A percentile compares a stretch with the other conserved stretches of the same genome.
phyloP scores from a whole-genome alignment of 2,888 invertebrate genomes.

The Diarsia rubi region DNA sequence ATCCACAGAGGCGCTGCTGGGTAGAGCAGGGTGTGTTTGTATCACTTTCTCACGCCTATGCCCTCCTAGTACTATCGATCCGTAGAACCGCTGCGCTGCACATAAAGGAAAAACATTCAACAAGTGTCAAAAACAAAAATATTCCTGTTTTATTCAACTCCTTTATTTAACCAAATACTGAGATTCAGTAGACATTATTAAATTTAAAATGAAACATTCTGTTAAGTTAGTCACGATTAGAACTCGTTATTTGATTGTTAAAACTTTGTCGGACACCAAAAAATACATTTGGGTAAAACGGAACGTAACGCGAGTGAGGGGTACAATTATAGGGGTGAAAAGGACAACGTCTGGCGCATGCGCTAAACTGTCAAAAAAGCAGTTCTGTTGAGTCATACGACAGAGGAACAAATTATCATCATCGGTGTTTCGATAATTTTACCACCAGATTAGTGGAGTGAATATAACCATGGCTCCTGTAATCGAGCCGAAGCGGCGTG shows the following conservation, averaged over 20 bases:
- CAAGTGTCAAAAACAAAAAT: slow-evolving; percentile 29
- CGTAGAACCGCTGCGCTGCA: background rate
- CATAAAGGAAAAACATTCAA: slow-evolving; percentile 27
- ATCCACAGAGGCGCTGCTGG: slow-evolving; percentile 6
- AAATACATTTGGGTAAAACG: slow-evolving; percentile 21
- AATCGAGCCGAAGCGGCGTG: slow-evolving; percentile 25
- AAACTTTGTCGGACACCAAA: background rate
- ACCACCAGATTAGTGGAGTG: background rate
- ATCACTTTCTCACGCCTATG: slow-evolving; percentile 14
- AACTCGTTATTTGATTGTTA: background rate
- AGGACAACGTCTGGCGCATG: slow-evolving; percentile 41
- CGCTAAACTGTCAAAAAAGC: slow-evolving; percentile 1
- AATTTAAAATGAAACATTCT: background rate
- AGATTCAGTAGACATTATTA: background rate
- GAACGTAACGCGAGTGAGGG: slow-evolving; percentile 24
- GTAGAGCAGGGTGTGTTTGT: no score
- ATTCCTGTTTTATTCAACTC: slow-evolving; percentile 8
- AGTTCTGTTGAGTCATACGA: slow-evolving; percentile 6
- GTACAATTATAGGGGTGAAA: slow-evolving; percentile 28
- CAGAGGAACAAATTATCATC: background rate
- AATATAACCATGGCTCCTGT: slow-evolving; percentile 23
- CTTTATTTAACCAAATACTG: background rate
- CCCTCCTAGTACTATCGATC: slow-evolving; percentile 29
- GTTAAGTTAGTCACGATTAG: background rate
- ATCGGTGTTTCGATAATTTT: background rate